Conservation (phyloP, 2,113 vertebrate species). For the Bufo gargarizans region DNA sequence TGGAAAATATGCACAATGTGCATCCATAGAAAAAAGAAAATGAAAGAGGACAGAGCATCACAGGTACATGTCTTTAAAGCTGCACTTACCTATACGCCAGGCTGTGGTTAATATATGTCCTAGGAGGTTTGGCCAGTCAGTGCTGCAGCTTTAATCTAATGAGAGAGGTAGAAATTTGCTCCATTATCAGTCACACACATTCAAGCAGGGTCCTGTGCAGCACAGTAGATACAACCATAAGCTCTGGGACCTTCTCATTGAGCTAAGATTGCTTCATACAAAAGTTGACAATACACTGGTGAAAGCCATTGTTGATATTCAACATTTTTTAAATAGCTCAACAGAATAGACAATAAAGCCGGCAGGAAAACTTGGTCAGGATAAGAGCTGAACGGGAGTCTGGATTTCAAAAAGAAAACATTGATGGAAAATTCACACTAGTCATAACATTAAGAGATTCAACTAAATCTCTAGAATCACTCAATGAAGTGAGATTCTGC, state of each 20-base stretch:
- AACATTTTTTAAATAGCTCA: conserved; percentile 99
- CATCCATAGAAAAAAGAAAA: background rate
- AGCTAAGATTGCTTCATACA: conserved; percentile 99
- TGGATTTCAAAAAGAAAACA: conserved; percentile 72
- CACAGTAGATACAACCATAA: conserved; percentile 73
- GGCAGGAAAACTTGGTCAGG: conserved; percentile 92
- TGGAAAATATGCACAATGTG: background rate
- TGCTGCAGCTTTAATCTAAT: conserved; percentile 72
- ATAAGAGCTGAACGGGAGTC: conserved; percentile 87
- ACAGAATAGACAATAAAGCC: conserved; percentile 97
- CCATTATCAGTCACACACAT: conserved; percentile 81
- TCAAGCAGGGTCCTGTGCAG: conserved; percentile 70
- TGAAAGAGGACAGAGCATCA: background rate
- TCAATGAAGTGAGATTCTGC: too few relatives aligned
- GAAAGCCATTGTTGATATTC: conserved; percentile 99
- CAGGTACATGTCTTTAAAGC: conserved; percentile 58
- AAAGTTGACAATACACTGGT: conserved; percentile 96
- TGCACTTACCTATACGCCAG: conserved; percentile 68
- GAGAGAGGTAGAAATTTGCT: conserved; percentile 75
- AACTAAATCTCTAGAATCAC: background rate
- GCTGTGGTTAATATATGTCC: conserved; percentile 67
- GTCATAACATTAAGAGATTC: conserved; percentile 14
- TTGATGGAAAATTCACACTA: conserved; percentile 58
- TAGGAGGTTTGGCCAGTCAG: conserved; percentile 73
- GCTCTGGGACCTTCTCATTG: conserved; percentile 88